Base-by-base conservation (phyloP, 2,888 invertebrate genomes). In the Tachina lurida region DNA sequence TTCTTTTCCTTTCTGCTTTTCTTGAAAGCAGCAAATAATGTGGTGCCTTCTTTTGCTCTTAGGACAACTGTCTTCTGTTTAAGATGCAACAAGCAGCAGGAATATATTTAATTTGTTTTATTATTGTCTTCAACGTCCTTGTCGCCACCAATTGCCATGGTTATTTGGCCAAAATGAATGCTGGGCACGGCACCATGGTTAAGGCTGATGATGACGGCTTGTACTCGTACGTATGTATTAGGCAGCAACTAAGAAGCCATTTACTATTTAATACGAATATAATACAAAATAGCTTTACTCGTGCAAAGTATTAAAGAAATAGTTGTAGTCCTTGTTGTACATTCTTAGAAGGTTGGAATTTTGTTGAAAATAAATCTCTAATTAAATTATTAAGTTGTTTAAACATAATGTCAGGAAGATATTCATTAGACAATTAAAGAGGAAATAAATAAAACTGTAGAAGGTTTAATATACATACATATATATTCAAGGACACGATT, bases 1-100 rank as follows among this genome's bases (percentile, higher is more conserved):
- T n/a, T 2, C 31, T 58, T 54, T 31, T 9, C 12, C 3, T 67
- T 49, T 10, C 9, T 31, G 15, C n/a, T 39, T 62, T 62, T 39
- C 39, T 49, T 45, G 62, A 49, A 63, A 67, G 62, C 70, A 45
- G 17, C 22, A 71, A 54, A 71, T 73, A 41, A 54, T 63, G 31
- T 63, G 54, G 62, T 31, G 31, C 7, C 31, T 49, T 10, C 22
- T 68, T n/a, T 52, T 10, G 41, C 31, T n/a, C 43, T 47, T 31
- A 65, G 56, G 9, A 15, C 54, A 5, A 15, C 54, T 47, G 19
- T 31, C 71, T 65, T 56, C 31, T 41, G 15, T 47, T 62, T n/a
- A 60, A 62, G 49, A 81, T 81, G 81, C 81, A 81, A 81, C 81
- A 81, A 81, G 75, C 81, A 75, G 52, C 74, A 68, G 45, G 45